These are phyloP conservation scores for Crenuchus spilurus DNA, from an alignment of 2,797 vertebrate genomes.

Conservation along the genomic window DNA sequence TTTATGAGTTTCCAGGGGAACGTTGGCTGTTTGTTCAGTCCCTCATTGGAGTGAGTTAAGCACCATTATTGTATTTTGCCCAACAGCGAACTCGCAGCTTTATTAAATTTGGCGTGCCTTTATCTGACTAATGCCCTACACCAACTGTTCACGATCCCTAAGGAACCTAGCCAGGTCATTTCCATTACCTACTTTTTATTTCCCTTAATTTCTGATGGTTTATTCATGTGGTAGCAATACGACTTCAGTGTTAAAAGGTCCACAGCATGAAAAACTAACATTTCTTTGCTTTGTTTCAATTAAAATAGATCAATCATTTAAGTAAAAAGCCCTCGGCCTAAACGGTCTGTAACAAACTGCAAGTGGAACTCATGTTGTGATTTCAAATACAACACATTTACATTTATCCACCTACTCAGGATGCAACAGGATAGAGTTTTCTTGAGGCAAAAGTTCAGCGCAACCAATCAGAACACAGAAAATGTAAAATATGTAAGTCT, in stretches of 20 bases:
- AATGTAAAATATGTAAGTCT: too few species aligned
- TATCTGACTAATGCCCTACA: slow-evolving; percentile 24
- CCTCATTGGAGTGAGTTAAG: slow-evolving; percentile 43
- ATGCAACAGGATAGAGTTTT: too few species aligned
- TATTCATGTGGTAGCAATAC: not conserved
- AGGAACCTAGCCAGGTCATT: slow-evolving; percentile 3
- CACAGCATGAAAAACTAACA: too few species aligned
- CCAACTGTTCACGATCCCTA: slow-evolving; percentile 34
- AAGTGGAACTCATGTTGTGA: too few species aligned
- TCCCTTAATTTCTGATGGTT: slow-evolving; percentile 9
- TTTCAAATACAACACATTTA: too few species aligned
- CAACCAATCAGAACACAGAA: too few species aligned
- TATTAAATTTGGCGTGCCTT: slow-evolving; percentile 57
- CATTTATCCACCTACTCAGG: too few species aligned
- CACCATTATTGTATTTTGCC: slow-evolving; percentile 26
- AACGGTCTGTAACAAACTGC: too few species aligned
- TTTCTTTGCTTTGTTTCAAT: too few species aligned
- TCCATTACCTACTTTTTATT: not conserved
- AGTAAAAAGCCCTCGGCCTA: too few species aligned
- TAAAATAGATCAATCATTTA: too few species aligned
- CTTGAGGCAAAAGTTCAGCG: too few species aligned
- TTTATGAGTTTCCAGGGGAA: slow-evolving; percentile 72
- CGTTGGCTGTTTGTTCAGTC: slow-evolving; percentile 67
- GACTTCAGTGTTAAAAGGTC: not conserved
- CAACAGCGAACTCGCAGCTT: slow-evolving; percentile 54